Base-by-base conservation (phyloP, 2,888 invertebrate species). In the Lathronympha strigana region DNA sequence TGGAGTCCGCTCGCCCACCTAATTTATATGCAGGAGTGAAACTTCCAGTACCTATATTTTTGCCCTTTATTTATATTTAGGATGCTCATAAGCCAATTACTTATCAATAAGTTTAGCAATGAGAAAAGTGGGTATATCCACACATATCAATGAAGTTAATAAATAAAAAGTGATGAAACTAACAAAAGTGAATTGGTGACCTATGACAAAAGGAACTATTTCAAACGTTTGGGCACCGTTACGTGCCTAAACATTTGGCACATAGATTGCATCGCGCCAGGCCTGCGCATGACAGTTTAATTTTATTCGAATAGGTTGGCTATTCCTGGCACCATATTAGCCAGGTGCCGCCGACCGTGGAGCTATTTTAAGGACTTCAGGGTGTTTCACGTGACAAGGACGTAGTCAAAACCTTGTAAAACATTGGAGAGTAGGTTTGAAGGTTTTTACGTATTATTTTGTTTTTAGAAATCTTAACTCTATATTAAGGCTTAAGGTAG, bases 231-330 rank as follows among this genome's bases (percentile, higher is more conserved):
- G 33, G 53, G 15, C 60, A 55, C 61, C 55, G 36, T 67, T 19
- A 63, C 53, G 23, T 60, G 31, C 13, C 17, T 28, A 17, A 50
- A 28, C 21, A 51, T 61, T 67, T 63, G 43, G 60, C 45, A 28
- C 43, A 36, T 54, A 69, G 72, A 71, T 70, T 68, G 68, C 72
- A 69, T 70, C 63, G 61, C 58, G 45, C 58, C 61, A 38, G 40
- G 61, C 13, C 71, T 78, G 78, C 63, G 63, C 31, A 45, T 76
- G 80, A 79, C 80, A 75, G 69, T 67, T 77, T 78, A 71, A 76
- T 78, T 80, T 75, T 73, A 72, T 72, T 71, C 68, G 69, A 69
- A 71, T 67, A 67, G 60, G 69, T 66, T 67, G 58, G 64, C 71
- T 74, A 72, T 73, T 72, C 72, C 49, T 53, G 61, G 61, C 55